These are phyloP conservation scores for Oreotrochilus melanogaster DNA, from an alignment of 2,113 vertebrate genomes.

Conservation along the genomic window DNA sequence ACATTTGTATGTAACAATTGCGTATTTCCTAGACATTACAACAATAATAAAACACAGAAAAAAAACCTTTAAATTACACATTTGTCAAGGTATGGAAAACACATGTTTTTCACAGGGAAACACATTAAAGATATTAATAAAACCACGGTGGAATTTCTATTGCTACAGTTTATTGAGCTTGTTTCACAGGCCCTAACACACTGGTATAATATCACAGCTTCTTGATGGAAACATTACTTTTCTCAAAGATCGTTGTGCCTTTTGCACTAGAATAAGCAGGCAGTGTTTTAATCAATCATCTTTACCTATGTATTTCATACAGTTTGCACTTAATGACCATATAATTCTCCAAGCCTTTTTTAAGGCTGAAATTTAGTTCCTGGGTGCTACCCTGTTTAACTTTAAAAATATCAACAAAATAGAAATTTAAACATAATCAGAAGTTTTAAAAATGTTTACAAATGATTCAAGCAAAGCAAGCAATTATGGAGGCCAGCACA, in stretches of 20 bases:
- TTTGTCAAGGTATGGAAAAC: conserved; percentile 76
- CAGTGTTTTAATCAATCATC: conserved; percentile 7
- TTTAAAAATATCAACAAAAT: not conserved
- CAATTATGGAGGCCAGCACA: not conserved
- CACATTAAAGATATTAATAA: conserved; percentile 77
- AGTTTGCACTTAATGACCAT: not conserved
- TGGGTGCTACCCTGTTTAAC: not conserved
- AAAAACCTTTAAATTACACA: conserved; percentile 15
- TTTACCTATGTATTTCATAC: conserved; percentile 15
- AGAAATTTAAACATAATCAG: not conserved
- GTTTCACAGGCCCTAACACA: conserved; percentile 36
- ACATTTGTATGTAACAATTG: conserved; percentile 46
- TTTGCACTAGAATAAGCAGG: conserved; percentile 50
- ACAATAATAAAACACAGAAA: conserved; percentile 44
- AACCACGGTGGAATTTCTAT: conserved; percentile 68
- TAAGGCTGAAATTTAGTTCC: not conserved
- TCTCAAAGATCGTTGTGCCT: conserved; percentile 46
- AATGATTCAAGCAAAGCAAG: not conserved
- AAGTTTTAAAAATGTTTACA: not conserved
- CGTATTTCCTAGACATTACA: conserved; percentile 42
- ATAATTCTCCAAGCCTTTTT: not conserved
- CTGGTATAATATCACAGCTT: conserved; percentile 7
- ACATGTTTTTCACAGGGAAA: conserved; percentile 73
- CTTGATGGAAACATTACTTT: conserved; percentile 40
- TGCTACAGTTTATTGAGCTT: conserved; percentile 61